Evolutionary conservation across 1,140 invertebrate genomes (phyloP), one percentile per base, ranked within the genome.

Genomic region (Cotesia typhae): DNA sequence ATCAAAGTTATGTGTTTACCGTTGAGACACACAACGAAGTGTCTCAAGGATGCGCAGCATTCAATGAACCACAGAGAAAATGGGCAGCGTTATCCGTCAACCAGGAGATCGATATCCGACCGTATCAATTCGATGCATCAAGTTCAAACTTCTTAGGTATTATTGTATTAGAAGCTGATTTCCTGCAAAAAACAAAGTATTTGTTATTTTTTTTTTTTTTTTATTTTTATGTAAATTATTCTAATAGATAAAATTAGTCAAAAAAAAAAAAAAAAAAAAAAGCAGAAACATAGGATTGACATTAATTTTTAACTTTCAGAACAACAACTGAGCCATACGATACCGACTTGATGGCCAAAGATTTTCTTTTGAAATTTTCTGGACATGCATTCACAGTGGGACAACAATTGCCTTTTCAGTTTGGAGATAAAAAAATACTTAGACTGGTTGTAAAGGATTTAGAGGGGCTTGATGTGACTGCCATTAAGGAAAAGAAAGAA

Each of bases 51-150:
- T 89, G 91, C 71, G 90, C 99, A 67, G 97, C 95, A 2, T 99
- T 99, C 84, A 97, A 94, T 79, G 89, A 96, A 68, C 93, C 94
- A 4, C 94, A 99, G 84, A 90, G 98, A 78, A 98, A 98, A 90
- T 99, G 98, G 96, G 97, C 97, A 1, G 92, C 92, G 53, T 89
- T 99, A 3, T 97, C 95, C 4, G 91, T 99, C 75, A 94, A 95
- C 81, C 95, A 97, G 78, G 91, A 91, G 17, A 92, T 99, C 67
- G 91, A 93, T 77, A 96, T 98, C 38, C 90, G 91, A 68, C 92
- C 93, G 0, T 96, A 92, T 86, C 89, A 89, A 47, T 94, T 96
- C 78, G 89, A 92, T 82, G 88, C 92, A 68, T 89, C 89, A n/a
- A 91, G 87, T 74, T 92, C 92, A 52, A 94, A 98, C 83, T 95